Base-by-base conservation (phyloP, 2,888 invertebrate species). In the Phaedon cochleariae region DNA sequence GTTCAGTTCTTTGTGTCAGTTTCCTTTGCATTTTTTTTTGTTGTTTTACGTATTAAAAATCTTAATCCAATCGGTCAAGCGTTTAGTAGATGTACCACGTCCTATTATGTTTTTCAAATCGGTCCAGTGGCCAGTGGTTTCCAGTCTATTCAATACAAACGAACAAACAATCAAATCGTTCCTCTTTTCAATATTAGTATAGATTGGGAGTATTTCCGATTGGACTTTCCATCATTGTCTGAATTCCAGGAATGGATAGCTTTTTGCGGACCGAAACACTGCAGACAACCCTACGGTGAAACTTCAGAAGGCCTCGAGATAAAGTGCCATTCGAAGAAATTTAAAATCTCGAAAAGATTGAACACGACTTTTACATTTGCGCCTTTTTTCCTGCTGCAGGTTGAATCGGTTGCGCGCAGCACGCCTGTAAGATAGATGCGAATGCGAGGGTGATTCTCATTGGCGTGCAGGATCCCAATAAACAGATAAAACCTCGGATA, bases 311-410 rank as follows among this genome's bases (percentile, higher is more conserved):
- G 51, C 51, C 54, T 41, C 21, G 55, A 55, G 55, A 62, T 51
- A 62, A 52, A 62, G 71, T 64, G 64, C 68, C 73, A 75, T 70
- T 73, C 71, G 74, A 74, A 75, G 76, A 78, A 79, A 79, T 78
- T 79, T 76, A 71, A 77, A 81, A 79, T 81, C 80, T 81, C 80
- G 79, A 80, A 80, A 81, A 82, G 82, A 82, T 81, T 82, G 82
- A 82, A 83, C 83, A 83, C 78, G 83, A 83, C 83, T 83, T 83
- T 82, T 82, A 83, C 83, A 83, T 83, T 83, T 83, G 82, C 79
- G 80, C 58, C 41, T 57, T 57, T 62, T 59, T 59, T 78, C 79
- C 79, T 77, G 76, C 69, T 76, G 75, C 76, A 75, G 75, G 73
- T 75, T 76, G 31, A 78, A 79, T 80, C 77, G 77, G 74, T 76